These are phyloP conservation scores for Leptocoma aspasia DNA, from an alignment of 2,113 vertebrate genomes.

Conservation along the genomic window DNA sequence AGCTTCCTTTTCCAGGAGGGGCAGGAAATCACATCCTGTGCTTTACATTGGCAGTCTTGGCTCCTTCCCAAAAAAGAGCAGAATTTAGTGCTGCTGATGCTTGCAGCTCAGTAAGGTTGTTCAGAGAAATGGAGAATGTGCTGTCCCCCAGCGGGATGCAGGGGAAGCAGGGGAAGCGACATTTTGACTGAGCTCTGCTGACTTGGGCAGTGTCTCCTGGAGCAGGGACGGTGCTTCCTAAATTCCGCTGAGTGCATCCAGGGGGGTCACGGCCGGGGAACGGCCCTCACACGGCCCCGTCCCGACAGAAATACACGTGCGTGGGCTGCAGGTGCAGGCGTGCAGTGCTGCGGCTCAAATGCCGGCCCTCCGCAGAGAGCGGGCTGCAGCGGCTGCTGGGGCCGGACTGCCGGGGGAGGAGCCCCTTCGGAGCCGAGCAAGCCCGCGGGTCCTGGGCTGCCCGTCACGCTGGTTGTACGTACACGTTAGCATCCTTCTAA, in stretches of 20 bases:
- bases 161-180: neutral
- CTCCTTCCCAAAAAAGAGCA: slow-evolving; percentile 20
- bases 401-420: neutral
- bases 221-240: neutral
- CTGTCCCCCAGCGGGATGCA: neutral
- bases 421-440: neutral
- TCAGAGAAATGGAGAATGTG: neutral
- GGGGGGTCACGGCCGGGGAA: neutral
- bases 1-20: slow-evolving; percentile 41
- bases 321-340: neutral
- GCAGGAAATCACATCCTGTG: slow-evolving; percentile 50
- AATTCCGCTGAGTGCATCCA: neutral
- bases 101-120: neutral
- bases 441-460: neutral
- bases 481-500: neutral
- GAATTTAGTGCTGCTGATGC: slow-evolving; percentile 3
- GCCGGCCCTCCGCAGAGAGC: neutral
- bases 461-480: neutral
- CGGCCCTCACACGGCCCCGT: fast-evolving
- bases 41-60: slow-evolving; percentile 22
- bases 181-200: neutral
- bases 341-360: fast-evolving
- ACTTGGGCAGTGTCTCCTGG: neutral
- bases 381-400: neutral
- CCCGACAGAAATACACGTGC: fast-evolving